phyloP scores from a whole-genome alignment of 2,888 invertebrate species.

The Drosophila eohydei region DNA sequence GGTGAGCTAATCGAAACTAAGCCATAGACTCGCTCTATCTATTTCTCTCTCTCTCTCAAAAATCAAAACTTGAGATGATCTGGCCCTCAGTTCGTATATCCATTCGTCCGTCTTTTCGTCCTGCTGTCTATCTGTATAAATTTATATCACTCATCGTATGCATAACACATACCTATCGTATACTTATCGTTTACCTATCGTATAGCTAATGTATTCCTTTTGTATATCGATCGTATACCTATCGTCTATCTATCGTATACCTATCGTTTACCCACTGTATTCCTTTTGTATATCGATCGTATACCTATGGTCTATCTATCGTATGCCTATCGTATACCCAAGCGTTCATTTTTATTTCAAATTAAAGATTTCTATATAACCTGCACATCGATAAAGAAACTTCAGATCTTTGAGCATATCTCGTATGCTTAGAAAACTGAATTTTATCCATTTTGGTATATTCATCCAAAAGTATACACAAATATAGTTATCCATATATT shows the following conservation, averaged over 20 bases:
- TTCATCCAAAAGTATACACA: no score
- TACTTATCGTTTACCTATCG: neutral
- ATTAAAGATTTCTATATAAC: no score
- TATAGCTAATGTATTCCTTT: neutral
- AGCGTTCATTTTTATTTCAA: no score
- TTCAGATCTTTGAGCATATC: no score
- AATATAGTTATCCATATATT: neutral
- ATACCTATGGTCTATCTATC: neutral
- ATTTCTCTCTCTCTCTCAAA: neutral
- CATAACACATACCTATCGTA: no score
- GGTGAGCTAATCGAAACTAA: constrained; percentile 16
- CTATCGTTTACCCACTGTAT: neutral
- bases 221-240: neutral
- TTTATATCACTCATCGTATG: no score
- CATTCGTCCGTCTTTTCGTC: neutral
- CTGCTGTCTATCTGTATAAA: neutral
- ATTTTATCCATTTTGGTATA: no score
- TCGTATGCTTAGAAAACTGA: no score
- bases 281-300: neutral
- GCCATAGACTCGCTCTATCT: neutral
- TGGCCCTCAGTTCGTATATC: neutral
- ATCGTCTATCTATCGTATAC: neutral
- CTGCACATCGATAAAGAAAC: no score
- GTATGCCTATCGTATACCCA: neutral
- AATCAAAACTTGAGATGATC: neutral